phyloP scores from a whole-genome alignment of 2,113 vertebrate genomes.

The Rhinoptilus africanus region DNA sequence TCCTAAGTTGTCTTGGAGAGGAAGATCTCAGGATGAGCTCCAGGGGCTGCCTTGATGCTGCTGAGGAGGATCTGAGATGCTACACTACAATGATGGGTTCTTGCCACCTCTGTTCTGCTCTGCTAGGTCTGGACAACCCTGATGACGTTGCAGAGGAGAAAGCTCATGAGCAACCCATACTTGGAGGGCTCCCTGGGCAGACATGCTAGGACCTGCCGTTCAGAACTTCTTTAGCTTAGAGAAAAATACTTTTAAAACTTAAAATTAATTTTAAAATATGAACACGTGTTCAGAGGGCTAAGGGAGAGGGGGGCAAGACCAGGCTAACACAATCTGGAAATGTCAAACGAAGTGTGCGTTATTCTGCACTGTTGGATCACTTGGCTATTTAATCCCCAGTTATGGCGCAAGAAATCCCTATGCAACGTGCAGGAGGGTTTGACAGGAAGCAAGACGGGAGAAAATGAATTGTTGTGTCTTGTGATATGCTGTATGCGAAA shows the following conservation, averaged over 20 bases:
- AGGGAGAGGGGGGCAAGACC: fast-evolving
- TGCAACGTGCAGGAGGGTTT: background rate
- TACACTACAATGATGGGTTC: background rate
- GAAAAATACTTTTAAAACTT: background rate
- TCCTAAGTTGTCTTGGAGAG: background rate
- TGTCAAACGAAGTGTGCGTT: background rate
- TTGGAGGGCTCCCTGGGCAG: background rate
- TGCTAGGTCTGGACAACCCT: background rate
- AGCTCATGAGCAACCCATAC: background rate
- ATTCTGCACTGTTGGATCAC: background rate
- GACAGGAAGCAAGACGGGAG: background rate
- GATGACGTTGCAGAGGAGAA: background rate
- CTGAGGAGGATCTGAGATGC: fast-evolving
- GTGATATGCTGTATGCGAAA: slow-evolving; percentile 11
- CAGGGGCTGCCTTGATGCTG: background rate
- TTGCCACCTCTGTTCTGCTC: background rate
- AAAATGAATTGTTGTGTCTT: slow-evolving; percentile 50
- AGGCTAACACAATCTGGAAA: background rate
- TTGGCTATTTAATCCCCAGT: background rate
- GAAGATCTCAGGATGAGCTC: background rate
- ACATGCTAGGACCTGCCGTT: background rate
- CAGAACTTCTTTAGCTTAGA: background rate
- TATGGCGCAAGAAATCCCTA: slow-evolving; percentile 23
- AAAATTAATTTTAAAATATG: background rate
- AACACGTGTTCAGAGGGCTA: background rate